Evolutionary conservation across 2,113 vertebrate genomes (phyloP), one percentile per base, ranked within the genome.

Genomic region (Lagopus muta): DNA sequence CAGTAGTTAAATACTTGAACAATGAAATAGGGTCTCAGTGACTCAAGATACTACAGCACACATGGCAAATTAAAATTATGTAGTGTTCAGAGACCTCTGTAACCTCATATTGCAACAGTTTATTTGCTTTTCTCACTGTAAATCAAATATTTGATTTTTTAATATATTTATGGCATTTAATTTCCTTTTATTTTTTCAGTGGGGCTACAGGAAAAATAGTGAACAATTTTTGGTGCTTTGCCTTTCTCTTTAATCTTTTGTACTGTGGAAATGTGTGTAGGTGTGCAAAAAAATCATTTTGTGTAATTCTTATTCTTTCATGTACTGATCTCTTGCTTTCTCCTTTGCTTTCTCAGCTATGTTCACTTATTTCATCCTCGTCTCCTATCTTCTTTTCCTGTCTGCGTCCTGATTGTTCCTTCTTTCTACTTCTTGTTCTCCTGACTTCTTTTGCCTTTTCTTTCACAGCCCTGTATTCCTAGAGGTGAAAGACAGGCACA

Each of bases 31-130:
- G 72, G 60, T 91, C 93, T 95, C 81, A 65, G 82, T 91, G 91
- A 95, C 79, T 94, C 93, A 82, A 94, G 93, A 92, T 92, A 94
- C 40, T 50, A 10, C 70, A 88, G 86, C 69, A 82, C 54, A 82
- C 60, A 48, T 28, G 76, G 93, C 58, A 87, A 75, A 78, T 60
- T 93, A 82, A 91, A 90, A 70, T 71, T 71, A 20, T 40, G 10
- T 70, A 64, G 42, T 66, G 79, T 92, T 94, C 14, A 58, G 86
- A 91, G 80, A 86, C 73, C 79, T 80, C 58, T 76, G 13, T 42
- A 86, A 40, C 70, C 82, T 96, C 62, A 55, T 48, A 86, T 74
- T 11, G 3, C 83, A 93, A 57, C 82, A 88, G 90, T 94, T 85
- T 92, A 80, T 72, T 93, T 94, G 58, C 86, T 89, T 94, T 90